These are phyloP conservation scores for Thera britannica DNA, from an alignment of 2,888 invertebrate genomes.

Conservation along the genomic window DNA sequence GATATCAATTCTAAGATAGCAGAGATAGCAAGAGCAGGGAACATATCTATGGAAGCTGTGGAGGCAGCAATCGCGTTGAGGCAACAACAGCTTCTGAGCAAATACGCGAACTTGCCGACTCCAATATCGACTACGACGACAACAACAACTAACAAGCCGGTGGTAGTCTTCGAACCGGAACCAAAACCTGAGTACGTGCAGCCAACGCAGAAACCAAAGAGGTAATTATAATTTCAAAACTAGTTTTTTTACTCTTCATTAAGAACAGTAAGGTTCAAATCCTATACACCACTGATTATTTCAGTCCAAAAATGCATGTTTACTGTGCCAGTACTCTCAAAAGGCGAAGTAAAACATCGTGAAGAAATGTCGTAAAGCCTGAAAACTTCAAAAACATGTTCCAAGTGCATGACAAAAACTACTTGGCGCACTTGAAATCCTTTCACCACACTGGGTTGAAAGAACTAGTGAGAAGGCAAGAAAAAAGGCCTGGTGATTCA, in stretches of 20 bases:
- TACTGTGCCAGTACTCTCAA: too few relatives aligned
- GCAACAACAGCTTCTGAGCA: conserved; percentile 88
- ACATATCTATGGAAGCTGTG: conserved; percentile 91
- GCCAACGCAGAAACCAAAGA: conserved; percentile 69
- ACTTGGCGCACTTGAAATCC: too few relatives aligned
- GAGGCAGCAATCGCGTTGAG: conserved; percentile 89
- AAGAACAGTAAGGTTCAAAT: too few relatives aligned
- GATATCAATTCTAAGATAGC: conserved; percentile 79
- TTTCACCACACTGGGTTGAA: too few relatives aligned
- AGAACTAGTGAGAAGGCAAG: too few relatives aligned
- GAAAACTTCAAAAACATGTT: too few relatives aligned
- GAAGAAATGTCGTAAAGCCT: too few relatives aligned
- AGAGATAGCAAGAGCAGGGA: conserved; percentile 88
- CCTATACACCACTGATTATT: too few relatives aligned
- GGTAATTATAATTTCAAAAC: conserved; percentile 50
- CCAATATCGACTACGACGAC: conserved; percentile 79
- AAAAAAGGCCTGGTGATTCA: too few relatives aligned
- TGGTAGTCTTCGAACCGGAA: conserved; percentile 63
- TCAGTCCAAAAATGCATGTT: too few relatives aligned
- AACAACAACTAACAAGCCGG: conserved; percentile 59
- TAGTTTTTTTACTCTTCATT: background rate
- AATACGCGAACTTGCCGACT: conserved; percentile 79
- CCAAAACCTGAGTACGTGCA: conserved; percentile 73
- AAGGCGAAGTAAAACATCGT: too few relatives aligned
- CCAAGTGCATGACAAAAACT: too few relatives aligned